Evolutionary conservation across 2,888 invertebrate genomes (phyloP).

Genomic region (Xestoiulus laeticollis): DNA sequence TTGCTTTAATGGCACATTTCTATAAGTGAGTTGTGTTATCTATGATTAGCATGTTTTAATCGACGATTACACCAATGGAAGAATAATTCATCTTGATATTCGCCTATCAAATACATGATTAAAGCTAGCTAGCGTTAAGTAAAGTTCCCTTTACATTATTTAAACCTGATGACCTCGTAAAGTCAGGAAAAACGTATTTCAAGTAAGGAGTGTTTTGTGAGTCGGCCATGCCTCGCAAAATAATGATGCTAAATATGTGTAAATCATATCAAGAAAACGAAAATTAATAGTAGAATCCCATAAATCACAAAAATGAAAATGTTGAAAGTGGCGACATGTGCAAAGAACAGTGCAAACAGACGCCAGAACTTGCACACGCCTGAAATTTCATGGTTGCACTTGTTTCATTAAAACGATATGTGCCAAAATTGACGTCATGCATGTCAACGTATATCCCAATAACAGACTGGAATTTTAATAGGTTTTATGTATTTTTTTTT

Average conservation of each 20-base stretch:
- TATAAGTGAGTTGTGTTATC: neutral
- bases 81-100: too few relatives aligned
- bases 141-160: neutral
- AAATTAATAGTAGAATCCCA: neutral
- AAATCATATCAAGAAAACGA: neutral
- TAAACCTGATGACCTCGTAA: neutral
- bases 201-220: neutral
- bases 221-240: neutral
- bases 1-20: too few relatives aligned
- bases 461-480: neutral
- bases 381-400: neutral
- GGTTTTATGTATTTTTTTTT: neutral
- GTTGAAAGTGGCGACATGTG: neutral
- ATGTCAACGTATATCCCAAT: neutral
- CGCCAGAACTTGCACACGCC: neutral
- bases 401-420: neutral
- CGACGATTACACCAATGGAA: neutral
- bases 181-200: neutral
- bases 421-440: conserved; percentile 2
- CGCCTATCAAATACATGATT: neutral
- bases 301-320: neutral
- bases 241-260: neutral
- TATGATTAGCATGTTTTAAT: neutral
- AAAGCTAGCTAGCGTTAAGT: neutral
- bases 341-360: neutral